A percentile compares a stretch with the other conserved stretches of the same genome.
Conservation (phyloP, 2,888 invertebrate genomes). For the Leptinotarsa rubiginosa region DNA sequence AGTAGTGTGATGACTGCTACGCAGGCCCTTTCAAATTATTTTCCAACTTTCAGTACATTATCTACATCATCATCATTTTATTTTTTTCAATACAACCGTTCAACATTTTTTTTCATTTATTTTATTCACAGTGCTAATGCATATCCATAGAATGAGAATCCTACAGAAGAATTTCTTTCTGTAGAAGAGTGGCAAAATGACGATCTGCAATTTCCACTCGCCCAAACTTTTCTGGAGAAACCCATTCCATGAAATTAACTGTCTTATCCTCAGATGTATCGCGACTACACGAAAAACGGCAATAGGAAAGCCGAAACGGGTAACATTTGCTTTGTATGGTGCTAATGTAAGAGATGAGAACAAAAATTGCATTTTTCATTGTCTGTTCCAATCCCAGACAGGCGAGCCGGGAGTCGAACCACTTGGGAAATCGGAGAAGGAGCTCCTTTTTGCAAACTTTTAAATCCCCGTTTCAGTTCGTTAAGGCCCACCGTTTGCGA, state of each 20-base stretch:
- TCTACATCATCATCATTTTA: too few species aligned
- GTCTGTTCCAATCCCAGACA: constrained; percentile 31
- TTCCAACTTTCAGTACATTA: too few species aligned
- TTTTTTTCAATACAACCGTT: too few species aligned
- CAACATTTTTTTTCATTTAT: too few species aligned
- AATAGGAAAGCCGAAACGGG: constrained; percentile 4
- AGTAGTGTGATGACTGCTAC: too few species aligned
- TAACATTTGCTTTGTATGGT: constrained; percentile 25
- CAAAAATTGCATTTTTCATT: constrained; percentile 49
- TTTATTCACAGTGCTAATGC: too few species aligned
- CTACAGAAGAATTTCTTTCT: not conserved
- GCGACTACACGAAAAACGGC: not conserved
- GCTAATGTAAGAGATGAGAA: constrained; percentile 45
- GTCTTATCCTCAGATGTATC: constrained; percentile 10
- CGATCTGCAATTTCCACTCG: not conserved
- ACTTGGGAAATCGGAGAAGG: constrained; percentile 38
- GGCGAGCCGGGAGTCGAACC: constrained; percentile 25
- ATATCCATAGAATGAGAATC: not conserved
- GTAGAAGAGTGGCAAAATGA: not conserved
- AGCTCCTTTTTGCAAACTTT: constrained; percentile 42
- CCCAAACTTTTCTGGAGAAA: not conserved
- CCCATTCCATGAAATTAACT: constrained; percentile 13
- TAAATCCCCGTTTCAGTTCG: constrained; percentile 44
- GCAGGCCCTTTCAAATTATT: too few species aligned
- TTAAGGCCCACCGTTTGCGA: constrained; percentile 40